Evolutionary conservation across 1,140 invertebrate species (phyloP).

Genomic region (Pachyrhynchus sulphureomaculatus): DNA sequence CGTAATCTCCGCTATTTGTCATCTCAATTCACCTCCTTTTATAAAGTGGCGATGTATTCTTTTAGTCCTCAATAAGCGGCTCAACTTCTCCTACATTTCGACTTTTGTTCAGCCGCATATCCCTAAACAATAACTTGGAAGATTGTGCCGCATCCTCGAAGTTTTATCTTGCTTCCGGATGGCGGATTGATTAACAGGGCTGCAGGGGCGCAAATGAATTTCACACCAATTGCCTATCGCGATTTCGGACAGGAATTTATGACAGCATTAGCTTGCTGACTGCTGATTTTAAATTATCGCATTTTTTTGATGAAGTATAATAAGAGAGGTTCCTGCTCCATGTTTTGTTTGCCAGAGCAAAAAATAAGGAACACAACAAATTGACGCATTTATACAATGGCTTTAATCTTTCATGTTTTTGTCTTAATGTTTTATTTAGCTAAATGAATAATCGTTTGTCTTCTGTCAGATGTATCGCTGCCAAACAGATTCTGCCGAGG

Average conservation of each 20-base stretch:
- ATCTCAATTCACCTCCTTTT: slow-evolving; percentile 48
- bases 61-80: slow-evolving; percentile 44
- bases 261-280: slow-evolving; percentile 33
- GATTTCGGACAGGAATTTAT: slow-evolving; percentile 45
- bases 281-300: slow-evolving; percentile 42
- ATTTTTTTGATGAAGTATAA: slow-evolving; percentile 23
- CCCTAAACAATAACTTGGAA: too few species aligned
- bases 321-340: neutral
- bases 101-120: slow-evolving; percentile 39
- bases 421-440: neutral
- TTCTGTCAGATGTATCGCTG: slow-evolving; percentile 14
- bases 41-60: slow-evolving; percentile 46
- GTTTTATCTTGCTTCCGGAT: slow-evolving; percentile 46
- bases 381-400: slow-evolving; percentile 24
- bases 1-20: slow-evolving; percentile 48
- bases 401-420: slow-evolving; percentile 17
- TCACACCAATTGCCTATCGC: slow-evolving; percentile 47
- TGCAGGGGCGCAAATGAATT: slow-evolving; percentile 46
- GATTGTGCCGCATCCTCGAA: slow-evolving; percentile 14
- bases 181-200: slow-evolving; percentile 47
- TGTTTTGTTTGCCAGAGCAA: neutral
- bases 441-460: slow-evolving; percentile 14
- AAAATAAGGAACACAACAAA: slow-evolving; percentile 11
- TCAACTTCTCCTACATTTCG: slow-evolving; percentile 27
- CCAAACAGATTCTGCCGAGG: neutral